These are phyloP conservation scores for Macrobrachium nipponense DNA, from an alignment of 1,140 invertebrate species.

Conservation along the genomic window DNA sequence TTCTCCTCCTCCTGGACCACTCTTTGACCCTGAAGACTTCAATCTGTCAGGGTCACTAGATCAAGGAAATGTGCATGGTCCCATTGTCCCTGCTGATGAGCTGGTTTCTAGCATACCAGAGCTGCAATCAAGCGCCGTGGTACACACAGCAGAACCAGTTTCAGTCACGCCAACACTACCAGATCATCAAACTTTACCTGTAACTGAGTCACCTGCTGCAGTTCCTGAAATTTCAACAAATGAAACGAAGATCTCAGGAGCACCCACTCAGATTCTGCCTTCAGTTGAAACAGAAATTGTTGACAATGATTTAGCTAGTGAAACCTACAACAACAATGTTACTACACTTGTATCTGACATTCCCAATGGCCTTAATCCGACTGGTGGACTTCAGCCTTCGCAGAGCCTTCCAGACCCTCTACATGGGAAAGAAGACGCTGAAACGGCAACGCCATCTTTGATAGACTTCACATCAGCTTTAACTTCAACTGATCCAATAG, in stretches of 20 bases:
- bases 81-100: conserved; percentile 4
- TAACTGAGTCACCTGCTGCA: not conserved
- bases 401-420: conserved; percentile 13
- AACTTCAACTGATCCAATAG: not conserved
- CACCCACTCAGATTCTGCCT: not conserved
- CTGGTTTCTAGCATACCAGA: conserved; percentile 43
- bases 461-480: conserved; percentile 15
- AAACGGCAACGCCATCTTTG: not conserved
- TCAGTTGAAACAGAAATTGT: conserved; percentile 21
- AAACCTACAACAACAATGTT: not conserved
- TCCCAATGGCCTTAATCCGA: not conserved
- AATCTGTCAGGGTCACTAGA: not conserved
- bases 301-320: conserved; percentile 23
- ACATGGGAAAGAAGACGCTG: not conserved
- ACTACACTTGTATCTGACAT: not conserved
- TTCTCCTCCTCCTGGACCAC: conserved; percentile 41
- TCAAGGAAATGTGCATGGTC: conserved; percentile 6
- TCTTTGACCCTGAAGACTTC: conserved; percentile 32
- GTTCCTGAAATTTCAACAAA: not conserved
- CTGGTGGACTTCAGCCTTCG: conserved; percentile 27
- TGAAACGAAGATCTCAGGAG: not conserved
- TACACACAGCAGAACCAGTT: conserved; percentile 17
- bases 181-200: not conserved
- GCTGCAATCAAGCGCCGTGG: conserved; percentile 38
- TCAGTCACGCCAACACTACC: conserved; percentile 29